Base-by-base conservation (phyloP, 92 coral and sea anemone species). In the Heteractis magnifica region DNA sequence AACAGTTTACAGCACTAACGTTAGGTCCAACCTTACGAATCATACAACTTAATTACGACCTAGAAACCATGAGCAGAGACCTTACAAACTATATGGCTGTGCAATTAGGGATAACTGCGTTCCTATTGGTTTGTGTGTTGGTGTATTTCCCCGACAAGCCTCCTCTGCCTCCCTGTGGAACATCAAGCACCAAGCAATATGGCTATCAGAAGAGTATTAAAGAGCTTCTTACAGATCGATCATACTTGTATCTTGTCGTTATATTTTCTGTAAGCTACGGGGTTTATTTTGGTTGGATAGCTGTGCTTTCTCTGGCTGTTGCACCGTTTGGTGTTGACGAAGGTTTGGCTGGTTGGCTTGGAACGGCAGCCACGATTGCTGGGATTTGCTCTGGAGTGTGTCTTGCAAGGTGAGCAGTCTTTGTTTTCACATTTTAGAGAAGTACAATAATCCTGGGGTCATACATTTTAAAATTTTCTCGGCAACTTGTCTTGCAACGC, bases 61-160 rank as follows among this genome's bases (percentile, higher is more conserved):
- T 48, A 20, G 71, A 77, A 68, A 8, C 52, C 58, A 77, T 86
- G 78, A 65, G 64, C 20, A 23, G 60, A 52, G 59, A 72, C 15
- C 65, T 91, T 12, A 79, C 80, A 21, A 41, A 77, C 19, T 89
- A 84, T 56, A 58, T 87, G 79, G 83, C 59, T 19, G n/a, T 90
- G 23, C 78, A 92, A 77, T 85, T 91, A 9, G 96, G 86, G 2
- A 52, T 92, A 4, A 89, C 85, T 51, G 78, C 76, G 19, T 59
- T 75, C 48, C 83, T 90, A 51, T 90, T 92, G 7, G 52, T 94
- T 16, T 81, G 89, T 50, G 75, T 86, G 51, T 72, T 88, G 72
- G 60, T 90, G 16, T 92, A 94, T 86, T 94, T 88, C 79, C 98
- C 98, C 9, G 83, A 90, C 53, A 88, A 82, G 73, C 98, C 98